Base-by-base conservation (phyloP, 2,888 invertebrate genomes). In the Notodonta dromedarius region DNA sequence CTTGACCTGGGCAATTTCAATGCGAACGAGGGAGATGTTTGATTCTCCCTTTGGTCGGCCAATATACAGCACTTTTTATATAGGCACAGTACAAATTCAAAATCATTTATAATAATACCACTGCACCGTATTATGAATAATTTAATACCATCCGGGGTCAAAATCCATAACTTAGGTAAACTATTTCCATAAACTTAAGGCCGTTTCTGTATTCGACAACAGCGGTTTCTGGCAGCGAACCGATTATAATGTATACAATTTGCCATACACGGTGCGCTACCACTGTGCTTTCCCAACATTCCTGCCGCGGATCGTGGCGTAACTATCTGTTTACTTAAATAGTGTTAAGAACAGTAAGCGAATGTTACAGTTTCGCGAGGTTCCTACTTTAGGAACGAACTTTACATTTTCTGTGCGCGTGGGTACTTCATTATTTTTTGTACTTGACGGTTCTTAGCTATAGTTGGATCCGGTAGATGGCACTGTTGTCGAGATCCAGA, bases 211-310 rank as follows among this genome's bases (percentile, higher is more conserved):
- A n/a, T 54, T 54, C 54, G 13, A 54, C 6, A 54, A 39, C 54
- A 54, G 53, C n/a, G 16, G 54, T 54, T 54, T 54, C 54, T 54
- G 39, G 54, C 32, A 5, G 13, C 13, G 24, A 35, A 53, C 12
- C 54, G 54, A 54, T 54, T 54, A 54, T 54, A 54, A 54, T 54
- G 54, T 54, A 54, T 54, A 39, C 54, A 39, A 54, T 54, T 54
- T 54, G 54, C 54, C 54, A 35, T 54, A 54, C 54, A 54, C 54
- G 54, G 54, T n/a, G 53, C 7, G 53, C 35, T 13, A 16, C 6
- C 3, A 8, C 24, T 12, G n/a, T 54, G 39, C n/a, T 54, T 54
- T 54, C 39, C 54, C 54, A 35, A 54, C 54, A 54, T 54, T 54
- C 54, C 54, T 39, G 54, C 4, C 39, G n/a, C 14, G 14, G 9